A percentile compares a stretch with the other conserved stretches of the same genome.
Conservation (phyloP, 1,140 invertebrate species). For the Physella acuta region DNA sequence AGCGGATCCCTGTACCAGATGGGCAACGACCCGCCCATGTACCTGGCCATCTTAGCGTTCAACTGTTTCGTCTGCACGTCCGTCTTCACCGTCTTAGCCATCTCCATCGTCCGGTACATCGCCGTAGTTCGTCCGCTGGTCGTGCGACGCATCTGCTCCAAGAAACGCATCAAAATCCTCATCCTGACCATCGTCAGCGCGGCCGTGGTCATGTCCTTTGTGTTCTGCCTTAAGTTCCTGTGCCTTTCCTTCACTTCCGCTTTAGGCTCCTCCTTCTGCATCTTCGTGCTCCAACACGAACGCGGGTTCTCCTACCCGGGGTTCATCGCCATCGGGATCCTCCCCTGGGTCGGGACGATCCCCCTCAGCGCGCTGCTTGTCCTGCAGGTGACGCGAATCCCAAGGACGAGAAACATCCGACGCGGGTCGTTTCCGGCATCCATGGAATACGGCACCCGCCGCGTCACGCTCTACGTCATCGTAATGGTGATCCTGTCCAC, state of each 20-base stretch:
- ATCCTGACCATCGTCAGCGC: neutral
- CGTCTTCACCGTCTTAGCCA: slow-evolving; percentile 18
- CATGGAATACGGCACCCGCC: slow-evolving; percentile 8
- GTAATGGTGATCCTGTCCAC: slow-evolving; percentile 15
- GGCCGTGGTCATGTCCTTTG: slow-evolving; percentile 3
- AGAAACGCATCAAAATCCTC: slow-evolving; percentile 2
- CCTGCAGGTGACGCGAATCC: slow-evolving; percentile 11
- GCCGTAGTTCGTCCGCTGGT: slow-evolving; percentile 19
- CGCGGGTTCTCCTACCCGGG: slow-evolving; percentile 1
- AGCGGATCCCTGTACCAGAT: slow-evolving; percentile 21
- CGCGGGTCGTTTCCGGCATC: slow-evolving; percentile 1
- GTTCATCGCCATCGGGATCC: slow-evolving; percentile 8
- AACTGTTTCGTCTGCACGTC: slow-evolving; percentile 20
- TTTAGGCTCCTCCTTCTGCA: neutral
- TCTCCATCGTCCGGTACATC: slow-evolving; percentile 18
- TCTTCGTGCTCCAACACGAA: neutral
- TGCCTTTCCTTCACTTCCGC: slow-evolving; percentile 1
- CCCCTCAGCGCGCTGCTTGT: slow-evolving; percentile 16
- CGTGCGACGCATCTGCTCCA: slow-evolving; percentile 13
- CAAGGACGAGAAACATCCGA: neutral
- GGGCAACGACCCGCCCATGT: slow-evolving; percentile 19
- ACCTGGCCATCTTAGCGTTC: slow-evolving; percentile 10
- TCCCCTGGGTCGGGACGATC: slow-evolving; percentile 18
- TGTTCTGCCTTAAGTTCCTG: slow-evolving; percentile 16
- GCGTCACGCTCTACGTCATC: slow-evolving; percentile 17